phyloP scores from a whole-genome alignment of 2,113 vertebrate species.

The Camelus dromedarius region DNA sequence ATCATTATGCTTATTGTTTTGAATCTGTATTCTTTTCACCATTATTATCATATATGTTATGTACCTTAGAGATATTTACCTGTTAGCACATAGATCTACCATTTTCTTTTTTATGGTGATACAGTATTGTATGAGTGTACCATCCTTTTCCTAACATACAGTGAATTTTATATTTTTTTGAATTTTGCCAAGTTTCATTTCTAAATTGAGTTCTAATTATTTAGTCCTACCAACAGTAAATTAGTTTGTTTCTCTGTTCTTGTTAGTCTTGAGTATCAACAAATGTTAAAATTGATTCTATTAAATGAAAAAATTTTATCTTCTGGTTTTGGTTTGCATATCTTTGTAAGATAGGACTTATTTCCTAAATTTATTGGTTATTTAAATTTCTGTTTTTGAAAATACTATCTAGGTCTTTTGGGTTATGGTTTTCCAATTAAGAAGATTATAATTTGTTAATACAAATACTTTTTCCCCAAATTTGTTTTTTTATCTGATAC shows the following conservation, averaged over 20 bases:
- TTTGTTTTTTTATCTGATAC: background rate
- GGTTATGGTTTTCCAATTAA: slow-evolving; percentile 28
- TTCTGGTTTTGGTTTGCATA: slow-evolving; percentile 19
- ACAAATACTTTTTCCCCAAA: background rate
- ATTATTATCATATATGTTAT: background rate
- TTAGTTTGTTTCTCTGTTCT: slow-evolving; percentile 1
- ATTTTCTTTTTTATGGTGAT: background rate
- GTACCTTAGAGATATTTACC: background rate
- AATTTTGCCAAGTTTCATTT: slow-evolving; percentile 16
- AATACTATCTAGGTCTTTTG: background rate
- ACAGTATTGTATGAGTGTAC: background rate
- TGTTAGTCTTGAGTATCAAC: slow-evolving; percentile 6
- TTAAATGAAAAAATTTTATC: background rate
- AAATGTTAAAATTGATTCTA: background rate
- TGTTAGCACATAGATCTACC: background rate
- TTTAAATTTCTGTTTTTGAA: background rate
- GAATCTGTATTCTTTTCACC: slow-evolving; percentile 6
- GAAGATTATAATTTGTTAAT: background rate
- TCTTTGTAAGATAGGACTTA: background rate
- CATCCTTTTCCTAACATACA: background rate
- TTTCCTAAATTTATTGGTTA: background rate
- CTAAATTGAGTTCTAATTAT: background rate
- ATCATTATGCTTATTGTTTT: background rate
- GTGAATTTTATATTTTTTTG: slow-evolving; percentile 55
- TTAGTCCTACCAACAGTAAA: background rate